Conservation (phyloP, 1,140 invertebrate species). For the Lepidurus couesii region DNA sequence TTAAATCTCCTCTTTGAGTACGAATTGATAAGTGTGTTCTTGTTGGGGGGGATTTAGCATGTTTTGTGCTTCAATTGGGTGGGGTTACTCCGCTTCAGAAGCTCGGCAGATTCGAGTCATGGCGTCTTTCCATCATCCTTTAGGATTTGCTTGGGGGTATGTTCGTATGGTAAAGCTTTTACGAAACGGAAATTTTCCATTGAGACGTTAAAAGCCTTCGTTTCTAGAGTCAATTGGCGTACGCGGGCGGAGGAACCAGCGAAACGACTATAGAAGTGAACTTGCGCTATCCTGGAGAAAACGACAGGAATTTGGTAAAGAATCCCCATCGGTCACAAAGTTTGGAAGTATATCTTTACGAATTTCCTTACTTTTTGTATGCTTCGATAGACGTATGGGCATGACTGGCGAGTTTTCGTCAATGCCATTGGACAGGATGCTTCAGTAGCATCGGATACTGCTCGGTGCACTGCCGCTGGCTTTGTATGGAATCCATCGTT, state of each 20-base stretch:
- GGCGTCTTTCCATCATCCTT: conserved; percentile 85
- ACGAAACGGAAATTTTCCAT: neutral
- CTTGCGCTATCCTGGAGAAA: conserved; percentile 70
- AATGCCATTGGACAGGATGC: conserved; percentile 91
- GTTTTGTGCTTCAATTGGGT: conserved; percentile 75
- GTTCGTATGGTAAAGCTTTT: conserved; percentile 65
- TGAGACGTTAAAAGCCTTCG: conserved; percentile 35
- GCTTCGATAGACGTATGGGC: conserved; percentile 63
- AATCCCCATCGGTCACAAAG: conserved; percentile 31
- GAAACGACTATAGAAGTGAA: conserved; percentile 86
- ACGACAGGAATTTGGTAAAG: conserved; percentile 70
- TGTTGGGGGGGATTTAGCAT: conserved; percentile 51
- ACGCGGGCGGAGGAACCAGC: conserved; percentile 75
- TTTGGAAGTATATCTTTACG: neutral
- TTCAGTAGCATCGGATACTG: conserved; percentile 66
- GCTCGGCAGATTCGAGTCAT: conserved; percentile 77
- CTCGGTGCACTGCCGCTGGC: conserved; percentile 80
- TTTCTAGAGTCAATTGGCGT: conserved; percentile 70
- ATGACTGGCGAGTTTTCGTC: conserved; percentile 89
- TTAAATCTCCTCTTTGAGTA: neutral
- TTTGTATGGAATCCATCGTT: conserved; percentile 91
- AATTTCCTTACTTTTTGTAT: neutral
- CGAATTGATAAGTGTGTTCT: neutral
- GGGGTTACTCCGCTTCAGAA: conserved; percentile 77
- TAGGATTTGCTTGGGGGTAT: conserved; percentile 77